A percentile compares a stretch with the other conserved stretches of the same genome.
Conservation (phyloP, 2,113 vertebrate genomes). For the Orycteropus afer region DNA sequence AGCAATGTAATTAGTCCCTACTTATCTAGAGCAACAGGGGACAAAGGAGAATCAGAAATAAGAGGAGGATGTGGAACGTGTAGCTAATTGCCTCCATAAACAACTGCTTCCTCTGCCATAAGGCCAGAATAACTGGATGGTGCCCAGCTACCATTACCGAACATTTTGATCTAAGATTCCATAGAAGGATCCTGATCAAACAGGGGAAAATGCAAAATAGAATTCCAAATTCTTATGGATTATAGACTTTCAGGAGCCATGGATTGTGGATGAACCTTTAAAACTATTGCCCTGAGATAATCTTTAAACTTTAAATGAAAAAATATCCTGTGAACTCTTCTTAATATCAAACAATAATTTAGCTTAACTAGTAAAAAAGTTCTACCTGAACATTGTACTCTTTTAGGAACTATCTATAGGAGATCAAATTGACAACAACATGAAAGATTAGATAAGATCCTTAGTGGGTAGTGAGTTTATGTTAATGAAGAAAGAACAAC, state of each 20-base stretch:
- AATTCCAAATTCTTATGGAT: not conserved
- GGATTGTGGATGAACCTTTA: not conserved
- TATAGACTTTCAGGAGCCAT: not conserved
- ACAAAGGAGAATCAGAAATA: not conserved
- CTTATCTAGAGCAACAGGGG: not conserved
- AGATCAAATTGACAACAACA: not conserved
- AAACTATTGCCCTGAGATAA: not conserved
- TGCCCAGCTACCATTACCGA: not conserved
- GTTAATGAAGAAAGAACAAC: not conserved
- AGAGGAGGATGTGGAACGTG: too few species aligned
- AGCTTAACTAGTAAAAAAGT: not conserved
- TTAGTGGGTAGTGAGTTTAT: not conserved
- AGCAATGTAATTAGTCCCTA: not conserved
- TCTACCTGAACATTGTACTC: not conserved
- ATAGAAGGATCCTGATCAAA: not conserved
- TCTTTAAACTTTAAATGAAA: not conserved
- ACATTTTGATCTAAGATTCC: not conserved
- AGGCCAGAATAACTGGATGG: not conserved
- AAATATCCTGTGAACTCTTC: not conserved
- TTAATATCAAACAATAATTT: not conserved
- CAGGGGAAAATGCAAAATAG: too few species aligned
- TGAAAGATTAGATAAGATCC: not conserved
- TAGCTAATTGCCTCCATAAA: not conserved
- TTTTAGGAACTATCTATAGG: not conserved
- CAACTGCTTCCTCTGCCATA: not conserved